Base-by-base conservation (phyloP, 64 coral and sea anemone species). In the Porites australiensis region DNA sequence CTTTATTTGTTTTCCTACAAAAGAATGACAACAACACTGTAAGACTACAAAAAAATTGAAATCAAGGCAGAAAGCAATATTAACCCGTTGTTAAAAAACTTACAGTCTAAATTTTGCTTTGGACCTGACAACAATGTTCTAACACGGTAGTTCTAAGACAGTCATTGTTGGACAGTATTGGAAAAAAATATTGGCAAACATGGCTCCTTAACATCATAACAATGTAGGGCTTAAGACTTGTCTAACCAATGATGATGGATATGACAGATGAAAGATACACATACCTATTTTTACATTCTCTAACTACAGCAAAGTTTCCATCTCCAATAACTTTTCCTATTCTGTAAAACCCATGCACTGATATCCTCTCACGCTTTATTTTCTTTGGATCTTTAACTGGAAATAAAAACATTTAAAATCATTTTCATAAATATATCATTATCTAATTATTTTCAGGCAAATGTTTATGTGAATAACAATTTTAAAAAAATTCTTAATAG, bases 291-390 rank as follows among this genome's bases (percentile, higher is more conserved):
- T 93, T 99, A 79, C 98, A 99, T 86, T 99, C 98, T 37, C 98
- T 71, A 37, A 99, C 98, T 20, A 99, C 94, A 75, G 98, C 94
- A 81, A 99, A 99, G 61, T 99, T 99, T 4, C 98, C 98, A 92
- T 99, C 98, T 51, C 98, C 98, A 65, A 99, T 99, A 8, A 99
- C 82, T 91, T 99, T 99, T 58, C 98, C 98, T 65, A 99, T 99
- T 78, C 94, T 96, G 86, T 99, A 99, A 70, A 99, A 99, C 14
- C 94, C 94, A 91, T 99, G 98, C 13, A 96, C 92, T 60, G 98
- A 96, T 79, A 99, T 82, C 85, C 94, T 77, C 76, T 92, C 78
- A 47, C 89, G 93, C 57, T 93, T 86, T 27, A 89, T 86, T 45
- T 90, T 88, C 74, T 95, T 93, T 48, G 82, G 50, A 68, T 88